Base-by-base conservation (phyloP, 2,888 invertebrate genomes). In the Rotaria macrura region DNA sequence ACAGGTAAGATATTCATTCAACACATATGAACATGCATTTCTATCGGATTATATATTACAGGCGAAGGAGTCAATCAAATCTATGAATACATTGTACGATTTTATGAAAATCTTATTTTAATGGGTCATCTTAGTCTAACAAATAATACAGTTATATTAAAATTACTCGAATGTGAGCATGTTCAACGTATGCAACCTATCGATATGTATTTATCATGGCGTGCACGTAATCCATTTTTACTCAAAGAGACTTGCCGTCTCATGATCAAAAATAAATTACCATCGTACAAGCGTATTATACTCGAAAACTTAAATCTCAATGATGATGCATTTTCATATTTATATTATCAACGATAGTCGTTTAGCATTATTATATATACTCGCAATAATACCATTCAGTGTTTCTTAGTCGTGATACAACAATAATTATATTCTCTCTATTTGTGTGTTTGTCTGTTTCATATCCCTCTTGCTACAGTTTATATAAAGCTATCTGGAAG, bases 61-160 rank as follows among this genome's bases (percentile, higher is more conserved):
- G 79, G 84, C 17, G 84, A 84, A 84, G 54, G 84, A 43, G 25
- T 52, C 1, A 84, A 49, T 49, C 84, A 84, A 54, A 54, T 84
- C 2, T 84, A 52, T 54, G 84, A 84, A 49, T 84, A 52, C 52
- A 84, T 84, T 25, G n/a, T 84, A 23, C 49, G 54, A n/a, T 84
- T 84, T 38, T 84, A 84, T 54, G 84, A 84, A 34, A 84, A 84
- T 54, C 52, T 84, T 23, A 52, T 84, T 29, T 9, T 52, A 84
- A 84, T 84, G 84, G 84, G 84, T 49, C 54, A 84, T 84, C 38
- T 84, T 23, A 84, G 34, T 49, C 20, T 84, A 3, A 84, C 84
- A 12, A 43, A 79, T 7, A 49, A 49, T 34, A 34, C 3, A 23
- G 84, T 84, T 38, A 84, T 84, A 25, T 54, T 52, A 52, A 49